Conservation (phyloP, 2,888 invertebrate species). For the Tipula unca region DNA sequence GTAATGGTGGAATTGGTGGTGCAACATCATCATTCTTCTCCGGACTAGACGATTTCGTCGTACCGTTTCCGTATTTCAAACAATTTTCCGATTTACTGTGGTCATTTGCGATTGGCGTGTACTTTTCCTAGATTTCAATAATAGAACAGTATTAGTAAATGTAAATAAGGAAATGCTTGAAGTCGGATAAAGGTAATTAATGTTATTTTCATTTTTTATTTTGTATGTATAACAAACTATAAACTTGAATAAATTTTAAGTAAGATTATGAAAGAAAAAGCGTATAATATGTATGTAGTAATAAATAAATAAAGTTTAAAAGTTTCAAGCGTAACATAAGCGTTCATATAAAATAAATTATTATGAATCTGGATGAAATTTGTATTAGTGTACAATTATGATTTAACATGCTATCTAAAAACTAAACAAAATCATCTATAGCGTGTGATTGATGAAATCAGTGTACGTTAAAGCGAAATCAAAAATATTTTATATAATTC, state of each 20-base stretch:
- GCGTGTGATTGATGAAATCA: conserved; percentile 25
- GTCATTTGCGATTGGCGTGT: conserved; percentile 29
- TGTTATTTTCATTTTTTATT: neutral
- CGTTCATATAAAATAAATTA: neutral
- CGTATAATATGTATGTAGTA: neutral
- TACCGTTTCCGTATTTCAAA: conserved; percentile 27
- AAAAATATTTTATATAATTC: conserved; percentile 26
- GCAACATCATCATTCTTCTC: conserved; percentile 46
- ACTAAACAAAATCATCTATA: conserved; percentile 25
- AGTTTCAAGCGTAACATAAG: too few relatives aligned
- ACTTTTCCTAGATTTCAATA: conserved; percentile 22
- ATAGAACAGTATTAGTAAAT: neutral
- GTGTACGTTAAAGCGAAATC: conserved; percentile 21
- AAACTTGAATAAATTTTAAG: too few relatives aligned
- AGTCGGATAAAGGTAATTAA: neutral
- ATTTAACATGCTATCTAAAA: neutral
- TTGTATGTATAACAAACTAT: too few relatives aligned
- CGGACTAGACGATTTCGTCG: conserved; percentile 35
- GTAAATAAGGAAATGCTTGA: neutral
- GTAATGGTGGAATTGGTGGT: conserved; percentile 57
- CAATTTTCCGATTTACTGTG: conserved; percentile 33
- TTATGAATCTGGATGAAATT: neutral
- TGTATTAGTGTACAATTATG: neutral
- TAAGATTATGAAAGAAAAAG: neutral
- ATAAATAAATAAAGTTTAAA: too few relatives aligned